Conservation (phyloP, 37 sponge, comb jelly and placozoan genomes). For the Petrosia ficiformis region DNA sequence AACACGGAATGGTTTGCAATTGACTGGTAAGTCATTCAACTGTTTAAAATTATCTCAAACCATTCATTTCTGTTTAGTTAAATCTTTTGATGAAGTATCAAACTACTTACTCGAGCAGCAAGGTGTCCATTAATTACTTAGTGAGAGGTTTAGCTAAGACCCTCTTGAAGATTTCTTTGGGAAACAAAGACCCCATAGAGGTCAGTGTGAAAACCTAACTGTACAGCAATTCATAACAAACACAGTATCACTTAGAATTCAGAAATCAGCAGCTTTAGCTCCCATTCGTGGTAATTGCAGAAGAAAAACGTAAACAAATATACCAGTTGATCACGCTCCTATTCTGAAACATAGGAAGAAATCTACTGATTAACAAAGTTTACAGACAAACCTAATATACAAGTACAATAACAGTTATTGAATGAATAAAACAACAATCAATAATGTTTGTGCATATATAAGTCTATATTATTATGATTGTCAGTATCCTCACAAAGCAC, state of each 20-base stretch:
- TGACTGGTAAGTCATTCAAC: too few species aligned
- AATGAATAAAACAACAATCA: too few species aligned
- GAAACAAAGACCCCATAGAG: slow-evolving; percentile 26
- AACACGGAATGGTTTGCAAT: too few species aligned
- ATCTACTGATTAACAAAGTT: too few species aligned
- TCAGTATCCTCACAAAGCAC: too few species aligned
- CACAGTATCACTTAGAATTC: slow-evolving; percentile 26
- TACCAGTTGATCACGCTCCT: slow-evolving; percentile 21
- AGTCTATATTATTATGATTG: too few species aligned
- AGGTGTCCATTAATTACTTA: slow-evolving; percentile 22
- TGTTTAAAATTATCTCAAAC: too few species aligned
- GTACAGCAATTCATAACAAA: slow-evolving; percentile 18
- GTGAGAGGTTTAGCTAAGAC: slow-evolving; percentile 14
- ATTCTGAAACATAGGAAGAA: slow-evolving; percentile 12
- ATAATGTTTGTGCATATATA: too few species aligned
- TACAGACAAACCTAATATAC: background rate
- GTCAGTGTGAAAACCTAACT: slow-evolving; percentile 32
- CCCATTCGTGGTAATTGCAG: slow-evolving; percentile 37
- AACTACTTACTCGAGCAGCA: too few species aligned
- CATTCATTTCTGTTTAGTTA: too few species aligned
- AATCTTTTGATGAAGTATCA: too few species aligned
- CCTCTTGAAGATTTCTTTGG: slow-evolving; percentile 28
- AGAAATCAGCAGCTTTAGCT: slow-evolving; percentile 21
- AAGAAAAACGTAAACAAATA: background rate
- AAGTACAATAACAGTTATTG: too few species aligned